Percentiles rank a stretch among this genome's conserved stretches.
These are phyloP conservation scores for Lasioglossum leucozonium DNA, from an alignment of 2,888 invertebrate genomes.

Conservation along the genomic window DNA sequence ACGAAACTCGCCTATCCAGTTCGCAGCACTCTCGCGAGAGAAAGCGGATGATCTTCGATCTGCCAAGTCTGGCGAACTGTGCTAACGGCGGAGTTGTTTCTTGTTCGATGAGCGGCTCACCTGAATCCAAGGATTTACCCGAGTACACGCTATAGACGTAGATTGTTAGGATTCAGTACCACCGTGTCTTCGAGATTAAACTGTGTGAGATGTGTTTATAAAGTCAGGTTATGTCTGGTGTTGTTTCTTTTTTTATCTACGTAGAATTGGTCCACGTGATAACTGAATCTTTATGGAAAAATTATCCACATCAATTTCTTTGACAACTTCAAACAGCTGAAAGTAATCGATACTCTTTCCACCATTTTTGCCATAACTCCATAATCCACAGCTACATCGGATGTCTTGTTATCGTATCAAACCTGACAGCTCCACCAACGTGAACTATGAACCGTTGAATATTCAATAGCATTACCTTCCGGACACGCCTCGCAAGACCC, in stretches of 20 bases:
- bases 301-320: neutral
- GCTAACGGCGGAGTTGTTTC: neutral
- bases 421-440: no score
- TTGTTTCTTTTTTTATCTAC: no score
- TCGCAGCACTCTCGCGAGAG: slow-evolving; percentile 9
- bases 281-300: neutral
- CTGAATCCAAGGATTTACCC: neutral
- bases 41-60: slow-evolving; percentile 25
- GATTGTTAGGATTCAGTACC: neutral
- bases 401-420: neutral
- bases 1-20: neutral
- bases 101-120: neutral
- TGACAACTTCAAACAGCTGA: neutral
- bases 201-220: neutral
- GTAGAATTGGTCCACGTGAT: no score
- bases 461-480: neutral
- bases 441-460: neutral
- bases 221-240: neutral
- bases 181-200: neutral
- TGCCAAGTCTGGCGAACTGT: neutral
- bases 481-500: neutral
- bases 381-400: neutral
- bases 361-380: neutral
- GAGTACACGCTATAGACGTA: neutral
- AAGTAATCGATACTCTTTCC: neutral